Evolutionary conservation across 2,797 vertebrate genomes (phyloP), one percentile per base, ranked within the genome.

Genomic region (Remorina albescens): DNA sequence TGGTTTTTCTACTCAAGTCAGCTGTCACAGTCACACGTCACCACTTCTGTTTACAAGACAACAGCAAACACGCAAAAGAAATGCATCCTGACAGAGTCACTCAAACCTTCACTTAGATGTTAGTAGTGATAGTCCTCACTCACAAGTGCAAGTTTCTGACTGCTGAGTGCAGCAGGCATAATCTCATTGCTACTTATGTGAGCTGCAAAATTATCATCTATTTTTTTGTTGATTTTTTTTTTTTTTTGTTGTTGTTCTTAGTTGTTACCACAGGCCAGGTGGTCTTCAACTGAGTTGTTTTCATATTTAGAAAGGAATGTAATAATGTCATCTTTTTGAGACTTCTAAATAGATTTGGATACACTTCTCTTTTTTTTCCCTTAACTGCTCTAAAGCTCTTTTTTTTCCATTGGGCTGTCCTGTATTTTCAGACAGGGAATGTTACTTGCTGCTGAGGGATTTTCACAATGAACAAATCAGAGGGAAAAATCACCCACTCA

Each of bases 381-480:
- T 78, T 78, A 74, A 78, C 73, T 72, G 51, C 62, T 87, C 81
- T 81, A 80, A 83, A 83, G 71, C 74, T 80, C 71, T 81, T 75
- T 34, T 49, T 68, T 53, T 69, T 53, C 44, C 76, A 74, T 71
- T 57, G 82, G 82, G 62, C 78, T 89, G 88, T 86, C 81, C 71
- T 87, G 63, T 80, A 72, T 87, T 84, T 90, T 81, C 76, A 88
- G 86, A 92, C 85, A 86, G 86, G 93, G 91, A 94, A 92, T 91
- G 89, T 93, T 89, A 70, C 63, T 88, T 81, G 73, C 80, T 91
- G 82, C 78, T 90, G 81, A 87, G 81, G 77, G 68, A 21, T 61
- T 81, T 88, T 82, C 73, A 82, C 74, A 78, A 78, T 67, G 67
- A 70, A 89, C 61, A 90, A 86, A 84, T 80, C 66, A 82, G 83